Percentiles rank a stretch among this genome's conserved stretches.
These are phyloP conservation scores for Caretta caretta DNA, from an alignment of 2,113 vertebrate genomes.

Conservation along the genomic window DNA sequence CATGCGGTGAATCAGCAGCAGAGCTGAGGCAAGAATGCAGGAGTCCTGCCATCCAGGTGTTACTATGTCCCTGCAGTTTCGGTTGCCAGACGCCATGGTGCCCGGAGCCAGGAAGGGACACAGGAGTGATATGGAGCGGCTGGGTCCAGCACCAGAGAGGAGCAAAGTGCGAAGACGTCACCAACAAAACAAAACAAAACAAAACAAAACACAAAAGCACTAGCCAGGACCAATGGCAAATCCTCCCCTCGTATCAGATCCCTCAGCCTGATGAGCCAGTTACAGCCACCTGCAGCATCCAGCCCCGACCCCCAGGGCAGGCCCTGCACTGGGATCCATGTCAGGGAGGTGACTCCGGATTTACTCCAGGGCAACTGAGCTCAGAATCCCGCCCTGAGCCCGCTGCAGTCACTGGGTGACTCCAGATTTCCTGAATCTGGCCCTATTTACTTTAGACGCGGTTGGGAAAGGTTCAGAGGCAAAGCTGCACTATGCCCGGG, in stretches of 20 bases:
- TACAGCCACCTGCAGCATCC: too few species aligned
- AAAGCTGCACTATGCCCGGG: background rate
- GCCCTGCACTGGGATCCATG: too few species aligned
- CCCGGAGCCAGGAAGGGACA: background rate
- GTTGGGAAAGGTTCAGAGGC: background rate
- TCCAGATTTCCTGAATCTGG: background rate
- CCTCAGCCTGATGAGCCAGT: too few species aligned
- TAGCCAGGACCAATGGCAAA: background rate
- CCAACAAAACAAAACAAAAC: background rate
- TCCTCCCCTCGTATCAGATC: background rate
- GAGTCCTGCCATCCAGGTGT: background rate
- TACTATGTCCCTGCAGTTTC: background rate
- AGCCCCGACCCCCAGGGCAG: background rate
- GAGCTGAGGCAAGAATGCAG: background rate
- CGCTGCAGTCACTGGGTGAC: background rate
- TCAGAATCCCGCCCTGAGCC: background rate
- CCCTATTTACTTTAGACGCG: background rate
- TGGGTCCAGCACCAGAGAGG: background rate
- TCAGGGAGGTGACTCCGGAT: background rate
- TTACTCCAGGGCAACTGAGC: background rate
- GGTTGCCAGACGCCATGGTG: background rate
- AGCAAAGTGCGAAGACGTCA: background rate
- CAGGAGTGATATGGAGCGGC: background rate
- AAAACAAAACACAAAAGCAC: background rate
- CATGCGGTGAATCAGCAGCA: background rate